Base-by-base conservation (phyloP, 2,797 vertebrate species). In the Gobionotothen gibberifrons region DNA sequence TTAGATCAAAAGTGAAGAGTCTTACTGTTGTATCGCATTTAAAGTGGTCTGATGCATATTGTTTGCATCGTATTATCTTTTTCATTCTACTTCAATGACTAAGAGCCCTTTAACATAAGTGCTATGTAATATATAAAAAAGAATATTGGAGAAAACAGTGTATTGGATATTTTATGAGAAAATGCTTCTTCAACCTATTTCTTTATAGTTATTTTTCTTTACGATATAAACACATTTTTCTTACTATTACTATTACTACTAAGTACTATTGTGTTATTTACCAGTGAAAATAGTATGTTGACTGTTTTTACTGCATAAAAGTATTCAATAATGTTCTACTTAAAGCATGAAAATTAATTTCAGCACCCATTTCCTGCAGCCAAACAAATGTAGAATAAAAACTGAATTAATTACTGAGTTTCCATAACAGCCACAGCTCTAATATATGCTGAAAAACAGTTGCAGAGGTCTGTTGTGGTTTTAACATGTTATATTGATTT, bases 401-500 rank as follows among this genome's bases (percentile, higher is more conserved):
- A 13, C 11, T 17, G 6, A 61, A 62, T 10, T 0, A 29, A 55
- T 21, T 8, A 40, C 46, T 55, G 51, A 59, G 22, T 14, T 64
- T 61, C 17, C 5, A 16, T 22, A 14, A 5, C 2, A 1, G 7
- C 4, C 26, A 26, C 15, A 14, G 10, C 17, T 59, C 7, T 52
- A 19, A 66, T 32, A 51, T 21, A 83, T 68, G 39, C 44, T 55
- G 6, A 49, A 51, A 19, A 81, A 26, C 63, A 51, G 36, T 49
- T 63, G 55, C 53, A 52, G 32, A 56, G 8, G 48, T 63, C 21
- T 51, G 72, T 64, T 39, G 69, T 58, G 17, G 26, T 76, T 77
- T 56, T 29, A 67, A 58, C 46, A 49, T 58, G 51, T 61, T 61
- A 3, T 49, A 76, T 81, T 54, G 52, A 69, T 79, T 85, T 56